A percentile compares a stretch with the other conserved stretches of the same genome.
phyloP scores from a whole-genome alignment of 2,888 invertebrate species.

The Idaea straminata region DNA sequence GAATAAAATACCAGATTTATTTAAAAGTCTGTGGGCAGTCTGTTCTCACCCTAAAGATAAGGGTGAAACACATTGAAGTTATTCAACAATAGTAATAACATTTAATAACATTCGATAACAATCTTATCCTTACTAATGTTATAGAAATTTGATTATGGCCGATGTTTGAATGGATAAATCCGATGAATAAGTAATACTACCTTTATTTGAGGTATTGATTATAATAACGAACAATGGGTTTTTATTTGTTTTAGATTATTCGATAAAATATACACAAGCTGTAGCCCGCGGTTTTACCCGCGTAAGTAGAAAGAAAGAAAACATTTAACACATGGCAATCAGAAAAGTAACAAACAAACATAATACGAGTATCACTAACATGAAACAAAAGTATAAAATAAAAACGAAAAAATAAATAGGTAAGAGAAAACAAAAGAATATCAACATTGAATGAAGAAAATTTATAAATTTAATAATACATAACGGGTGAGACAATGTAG shows the following conservation, averaged over 20 bases:
- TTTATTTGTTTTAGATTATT: conserved; percentile 19
- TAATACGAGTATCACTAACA: too few species aligned
- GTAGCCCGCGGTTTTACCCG: too few species aligned
- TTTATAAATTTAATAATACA: too few species aligned
- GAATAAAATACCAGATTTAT: neutral
- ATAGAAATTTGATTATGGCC: conserved; percentile 49
- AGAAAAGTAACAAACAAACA: too few species aligned
- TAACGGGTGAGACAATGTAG: too few species aligned
- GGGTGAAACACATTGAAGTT: conserved; percentile 28
- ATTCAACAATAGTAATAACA: conserved; percentile 29
- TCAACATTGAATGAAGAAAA: too few species aligned
- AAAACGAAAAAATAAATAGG: too few species aligned
- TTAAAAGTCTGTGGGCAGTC: neutral
- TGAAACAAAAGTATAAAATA: too few species aligned
- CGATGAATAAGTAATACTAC: conserved; percentile 45
- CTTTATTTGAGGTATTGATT: conserved; percentile 48
- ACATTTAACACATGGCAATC: too few species aligned
- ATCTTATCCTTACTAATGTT: conserved; percentile 44
- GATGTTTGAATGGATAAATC: conserved; percentile 32
- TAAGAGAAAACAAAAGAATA: too few species aligned
- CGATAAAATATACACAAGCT: too few species aligned
- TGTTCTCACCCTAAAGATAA: conserved; percentile 30
- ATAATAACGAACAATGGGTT: conserved; percentile 45
- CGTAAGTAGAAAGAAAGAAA: too few species aligned
- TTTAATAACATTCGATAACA: conserved; percentile 44